These are phyloP conservation scores for Anthopleura xanthogrammica DNA, from an alignment of 92 coral and sea anemone genomes.

Conservation along the genomic window DNA sequence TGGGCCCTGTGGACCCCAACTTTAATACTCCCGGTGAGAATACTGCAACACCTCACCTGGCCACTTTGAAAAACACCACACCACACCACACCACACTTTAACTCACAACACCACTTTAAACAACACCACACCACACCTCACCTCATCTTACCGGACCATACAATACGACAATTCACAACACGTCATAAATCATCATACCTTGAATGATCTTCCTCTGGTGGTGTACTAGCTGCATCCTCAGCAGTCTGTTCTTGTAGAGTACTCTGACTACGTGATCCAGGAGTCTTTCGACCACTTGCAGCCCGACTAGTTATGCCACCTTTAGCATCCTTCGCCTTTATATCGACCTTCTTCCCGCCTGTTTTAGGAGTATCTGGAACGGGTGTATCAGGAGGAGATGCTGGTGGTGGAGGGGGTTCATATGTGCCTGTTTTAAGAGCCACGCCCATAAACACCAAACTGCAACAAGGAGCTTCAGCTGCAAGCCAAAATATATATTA, in stretches of 20 bases:
- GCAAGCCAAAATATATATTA: background rate
- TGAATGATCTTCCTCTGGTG: slow-evolving; percentile 11
- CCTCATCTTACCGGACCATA: background rate
- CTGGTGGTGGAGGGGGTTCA: slow-evolving; percentile 6
- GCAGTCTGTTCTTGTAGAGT: background rate
- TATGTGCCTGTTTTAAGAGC: slow-evolving; percentile 57
- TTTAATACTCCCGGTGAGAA: too few relatives aligned
- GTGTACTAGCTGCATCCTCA: background rate
- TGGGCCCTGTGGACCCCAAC: too few relatives aligned
- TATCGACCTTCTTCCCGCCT: slow-evolving; percentile 5
- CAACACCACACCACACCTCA: background rate
- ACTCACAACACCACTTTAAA: too few relatives aligned
- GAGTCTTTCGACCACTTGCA: slow-evolving; percentile 3
- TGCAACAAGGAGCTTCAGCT: slow-evolving; percentile 77
- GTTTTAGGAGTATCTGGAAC: background rate
- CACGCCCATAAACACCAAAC: slow-evolving; percentile 64
- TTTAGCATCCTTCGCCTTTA: background rate
- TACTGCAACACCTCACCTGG: too few relatives aligned
- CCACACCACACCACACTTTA: too few relatives aligned
- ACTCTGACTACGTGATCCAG: background rate
- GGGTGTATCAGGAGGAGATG: slow-evolving; percentile 15
- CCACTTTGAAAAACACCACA: too few relatives aligned
- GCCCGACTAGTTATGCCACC: slow-evolving; percentile 9
- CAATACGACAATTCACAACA: background rate
- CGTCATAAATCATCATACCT: background rate